phyloP scores from a whole-genome alignment of 2,797 vertebrate genomes.

The Smutsia gigantea region DNA sequence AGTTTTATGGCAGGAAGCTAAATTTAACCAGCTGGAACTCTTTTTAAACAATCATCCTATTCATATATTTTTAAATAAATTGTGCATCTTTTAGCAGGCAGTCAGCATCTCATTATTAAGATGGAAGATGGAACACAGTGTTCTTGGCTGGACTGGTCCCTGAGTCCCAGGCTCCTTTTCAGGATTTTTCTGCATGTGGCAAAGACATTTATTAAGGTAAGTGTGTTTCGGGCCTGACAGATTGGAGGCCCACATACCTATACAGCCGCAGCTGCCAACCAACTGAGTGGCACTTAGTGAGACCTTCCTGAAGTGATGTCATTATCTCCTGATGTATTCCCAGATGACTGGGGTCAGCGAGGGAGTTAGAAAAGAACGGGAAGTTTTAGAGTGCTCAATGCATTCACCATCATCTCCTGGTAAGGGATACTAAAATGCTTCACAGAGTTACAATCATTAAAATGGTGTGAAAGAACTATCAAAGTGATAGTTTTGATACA shows the following conservation, averaged over 20 bases:
- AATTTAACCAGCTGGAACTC: conserved; percentile 64
- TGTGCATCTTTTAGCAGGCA: conserved; percentile 61
- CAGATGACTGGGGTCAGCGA: not conserved
- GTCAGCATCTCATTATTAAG: conserved; percentile 34
- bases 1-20: conserved; percentile 54
- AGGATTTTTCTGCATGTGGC: conserved; percentile 63
- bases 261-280: not conserved
- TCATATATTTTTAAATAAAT: conserved; percentile 68
- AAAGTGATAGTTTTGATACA: not conserved
- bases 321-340: not conserved
- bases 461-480: not conserved
- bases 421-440: not conserved
- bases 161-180: conserved; percentile 28
- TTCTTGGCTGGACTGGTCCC: conserved; percentile 61
- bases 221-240: conserved; percentile 15
- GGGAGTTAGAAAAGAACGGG: not conserved
- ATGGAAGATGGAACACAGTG: conserved; percentile 64
- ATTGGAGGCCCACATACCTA: not conserved
- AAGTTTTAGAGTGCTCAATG: not conserved
- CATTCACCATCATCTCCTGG: not conserved
- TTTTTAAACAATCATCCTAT: conserved; percentile 71
- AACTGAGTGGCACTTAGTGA: accelerated
- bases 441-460: conserved; percentile 16
- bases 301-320: not conserved
- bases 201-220: conserved; percentile 60